Evolutionary conservation across 2,888 invertebrate genomes (phyloP), one percentile per base, ranked within the genome.

Genomic region (Drosophila meridiana): DNA sequence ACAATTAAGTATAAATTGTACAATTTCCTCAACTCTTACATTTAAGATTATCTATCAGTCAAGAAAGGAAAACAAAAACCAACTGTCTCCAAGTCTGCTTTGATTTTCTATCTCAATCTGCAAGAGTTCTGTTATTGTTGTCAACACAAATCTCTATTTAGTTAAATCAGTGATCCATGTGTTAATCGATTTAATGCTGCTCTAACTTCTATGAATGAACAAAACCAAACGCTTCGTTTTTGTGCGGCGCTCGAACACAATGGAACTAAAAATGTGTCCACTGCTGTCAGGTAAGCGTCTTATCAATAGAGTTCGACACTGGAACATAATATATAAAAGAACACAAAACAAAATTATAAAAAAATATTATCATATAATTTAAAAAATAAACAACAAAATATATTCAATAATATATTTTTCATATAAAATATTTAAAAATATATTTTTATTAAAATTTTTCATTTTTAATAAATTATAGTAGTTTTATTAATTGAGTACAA

Each of bases 181-280:
- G 20, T n/a, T 52, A 70, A 70, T 61, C 61, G 61, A 45, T 57
- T 62, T 70, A n/a, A 26, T 13, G 14, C n/a, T 5, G 42, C 13
- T 36, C 40, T 34, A 34, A n/a, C 13, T 48, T 38, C 38, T 43
- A 7, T 28, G 28, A 53, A 48, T 50, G 61, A 36, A 58, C 3
- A 40, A 20, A 36, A 40, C 53, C 53, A 55, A 62, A 28, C 9
- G 53, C 13, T 73, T 66, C 42, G 42, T 62, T 43, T 47, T 52
- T 67, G 52, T 65, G 61, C 11, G 14, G 40, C 47, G 53, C 20
- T 5, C 60, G 43, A 26, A 57, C 34, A 60, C 68, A 67, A 65
- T 47, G 38, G 60, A 68, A 66, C 68, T 79, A 56, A 50, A 71
- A 75, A 70, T 69, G 3, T 85, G 68, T 36, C 72, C 83, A 60